These are phyloP conservation scores for Scaptomyza reducta DNA, from an alignment of 2,888 invertebrate species.

Conservation along the genomic window DNA sequence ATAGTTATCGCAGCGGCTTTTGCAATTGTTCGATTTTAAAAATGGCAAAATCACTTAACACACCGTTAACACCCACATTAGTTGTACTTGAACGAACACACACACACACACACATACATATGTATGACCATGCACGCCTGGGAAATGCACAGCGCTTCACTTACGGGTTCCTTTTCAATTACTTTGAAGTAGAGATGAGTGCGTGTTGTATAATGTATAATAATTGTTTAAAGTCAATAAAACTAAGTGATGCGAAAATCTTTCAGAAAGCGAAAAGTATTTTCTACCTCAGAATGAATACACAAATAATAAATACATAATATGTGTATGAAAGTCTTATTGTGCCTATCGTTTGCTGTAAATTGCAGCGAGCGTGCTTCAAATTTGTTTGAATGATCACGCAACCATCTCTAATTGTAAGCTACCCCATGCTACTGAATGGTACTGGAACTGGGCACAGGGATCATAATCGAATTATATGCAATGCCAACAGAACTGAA, in stretches of 20 bases:
- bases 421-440: conserved; percentile 28
- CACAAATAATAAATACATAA: too few relatives aligned
- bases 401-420: conserved; percentile 3
- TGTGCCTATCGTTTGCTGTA: too few relatives aligned
- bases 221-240: neutral
- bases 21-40: conserved; percentile 68
- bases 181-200: conserved; percentile 41
- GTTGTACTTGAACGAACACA: conserved; percentile 70
- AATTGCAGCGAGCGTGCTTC: neutral
- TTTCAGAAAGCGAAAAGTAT: neutral
- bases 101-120: conserved; percentile 14
- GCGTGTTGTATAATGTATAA: neutral
- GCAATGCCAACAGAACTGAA: conserved; percentile 49
- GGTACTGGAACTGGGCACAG: conserved; percentile 15
- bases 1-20: conserved; percentile 66
- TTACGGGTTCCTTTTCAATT: conserved; percentile 68
- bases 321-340: too few relatives aligned
- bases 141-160: conserved; percentile 56
- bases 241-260: neutral
- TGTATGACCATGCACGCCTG: conserved; percentile 24
- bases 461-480: conserved; percentile 81
- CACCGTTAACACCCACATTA: conserved; percentile 82
- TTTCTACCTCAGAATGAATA: neutral
- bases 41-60: conserved; percentile 78
- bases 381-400: neutral